These are phyloP conservation scores for Trinorchestia longiramus DNA, from an alignment of 1,140 invertebrate species.

Conservation along the genomic window DNA sequence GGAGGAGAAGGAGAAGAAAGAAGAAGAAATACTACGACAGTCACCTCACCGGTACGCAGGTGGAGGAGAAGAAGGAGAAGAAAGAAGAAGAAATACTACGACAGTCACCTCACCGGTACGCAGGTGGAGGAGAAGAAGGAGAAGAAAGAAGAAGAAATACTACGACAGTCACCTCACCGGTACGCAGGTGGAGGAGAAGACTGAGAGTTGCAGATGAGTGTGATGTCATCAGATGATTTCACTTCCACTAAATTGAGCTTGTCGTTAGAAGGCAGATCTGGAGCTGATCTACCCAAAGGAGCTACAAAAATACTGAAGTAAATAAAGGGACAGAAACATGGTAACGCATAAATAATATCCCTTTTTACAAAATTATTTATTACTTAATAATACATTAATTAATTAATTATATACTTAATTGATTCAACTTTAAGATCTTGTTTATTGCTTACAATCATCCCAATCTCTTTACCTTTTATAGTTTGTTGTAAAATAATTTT, in stretches of 20 bases:
- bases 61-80: no score
- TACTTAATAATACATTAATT: not conserved
- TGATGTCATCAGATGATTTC: not conserved
- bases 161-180: not conserved
- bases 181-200: constrained; percentile 45
- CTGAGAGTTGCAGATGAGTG: constrained; percentile 46
- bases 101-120: no score
- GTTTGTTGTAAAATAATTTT: no score
- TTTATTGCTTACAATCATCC: no score
- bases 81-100: no score
- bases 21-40: no score
- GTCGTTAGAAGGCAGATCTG: constrained; percentile 44
- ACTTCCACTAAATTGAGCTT: constrained; percentile 35
- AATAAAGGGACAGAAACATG: not conserved
- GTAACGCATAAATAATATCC: not conserved
- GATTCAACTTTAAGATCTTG: no score
- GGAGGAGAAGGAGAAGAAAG: no score
- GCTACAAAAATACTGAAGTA: not conserved
- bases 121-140: no score
- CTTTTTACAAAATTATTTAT: not conserved
- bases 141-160: not conserved
- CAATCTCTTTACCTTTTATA: no score
- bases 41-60: no score
- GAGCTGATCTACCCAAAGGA: constrained; percentile 51
- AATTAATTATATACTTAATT: no score